Evolutionary conservation across 2,113 vertebrate species (phyloP), one percentile per base, ranked within the genome.

Genomic region (Austrofundulus limnaeus): DNA sequence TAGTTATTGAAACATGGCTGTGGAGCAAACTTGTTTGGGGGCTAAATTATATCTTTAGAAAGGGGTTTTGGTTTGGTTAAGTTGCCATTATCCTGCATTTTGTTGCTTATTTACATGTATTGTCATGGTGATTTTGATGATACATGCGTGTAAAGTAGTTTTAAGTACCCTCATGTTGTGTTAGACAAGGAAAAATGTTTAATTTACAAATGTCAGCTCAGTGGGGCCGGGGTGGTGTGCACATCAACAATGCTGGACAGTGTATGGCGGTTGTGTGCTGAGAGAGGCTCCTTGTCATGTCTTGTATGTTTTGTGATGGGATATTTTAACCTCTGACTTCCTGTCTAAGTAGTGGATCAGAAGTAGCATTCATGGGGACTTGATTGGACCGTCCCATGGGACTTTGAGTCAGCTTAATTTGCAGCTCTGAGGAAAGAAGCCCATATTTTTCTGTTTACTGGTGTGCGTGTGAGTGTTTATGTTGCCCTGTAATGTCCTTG

Each of bases 391-490:
- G 59, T 68, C 77, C 75, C 69, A 80, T 12, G 14, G 83, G 81
- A 77, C 65, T 77, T 83, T 85, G 79, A 82, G 77, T 88, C 78
- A 86, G 80, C 72, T 81, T 86, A 84, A 80, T 61, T 80, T 76
- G 75, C 68, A 86, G 66, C 76, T 85, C 58, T 64, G 51, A 72
- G 75, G 76, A 49, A 69, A 41, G 75, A 63, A 51, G 64, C 75
- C 57, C 74, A 46, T 58, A 66, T 78, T 70, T 67, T 37, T 76
- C 20, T 69, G 72, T 84, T 65, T 64, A 58, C 51, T 14, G 62
- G 57, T 51, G 46, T 59, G 66, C 70, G 65, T 73, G 47, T 75
- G 74, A 69, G 81, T 48, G 62, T 75, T 72, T 52, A 20, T 58
- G 74, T 75, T 81, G 54, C 61, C 62, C 72, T 63, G 78, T 70